Conservation (phyloP, 1,140 invertebrate species). For the Sipha flava region DNA sequence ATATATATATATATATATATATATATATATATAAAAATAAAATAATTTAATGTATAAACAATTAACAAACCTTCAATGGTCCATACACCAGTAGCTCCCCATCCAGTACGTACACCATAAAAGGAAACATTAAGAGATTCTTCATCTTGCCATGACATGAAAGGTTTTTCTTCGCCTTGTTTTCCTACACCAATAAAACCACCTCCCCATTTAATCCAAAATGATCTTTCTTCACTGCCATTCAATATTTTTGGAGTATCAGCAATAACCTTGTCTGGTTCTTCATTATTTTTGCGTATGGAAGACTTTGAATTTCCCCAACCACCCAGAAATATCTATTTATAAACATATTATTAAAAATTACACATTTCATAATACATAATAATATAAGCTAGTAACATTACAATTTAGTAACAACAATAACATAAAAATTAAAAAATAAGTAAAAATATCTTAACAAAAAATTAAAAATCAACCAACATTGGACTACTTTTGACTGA, state of each 20-base stretch:
- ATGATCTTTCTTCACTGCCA: constrained; percentile 62
- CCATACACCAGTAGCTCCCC: constrained; percentile 75
- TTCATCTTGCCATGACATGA: constrained; percentile 60
- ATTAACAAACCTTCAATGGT: constrained; percentile 58
- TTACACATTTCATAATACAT: too few relatives aligned
- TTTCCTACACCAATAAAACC: constrained; percentile 57
- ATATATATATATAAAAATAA: neutral
- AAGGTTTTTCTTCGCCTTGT: constrained; percentile 59
- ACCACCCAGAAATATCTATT: constrained; percentile 69
- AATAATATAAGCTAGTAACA: too few relatives aligned
- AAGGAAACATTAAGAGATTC: constrained; percentile 59
- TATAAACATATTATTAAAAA: constrained; percentile 11
- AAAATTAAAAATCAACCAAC: too few relatives aligned
- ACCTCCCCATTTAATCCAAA: constrained; percentile 71
- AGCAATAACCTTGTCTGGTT: constrained; percentile 65
- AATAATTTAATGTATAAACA: neutral
- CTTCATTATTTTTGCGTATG: constrained; percentile 65
- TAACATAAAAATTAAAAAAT: too few relatives aligned
- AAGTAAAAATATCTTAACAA: too few relatives aligned
- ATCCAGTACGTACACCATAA: constrained; percentile 73
- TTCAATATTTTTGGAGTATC: constrained; percentile 61
- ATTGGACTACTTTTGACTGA: too few relatives aligned
- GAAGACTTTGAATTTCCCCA: constrained; percentile 77
- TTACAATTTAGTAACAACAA: too few relatives aligned
- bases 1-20: neutral